These are phyloP conservation scores for Enteromius viviparus DNA, from an alignment of 2,797 vertebrate genomes.

Conservation along the genomic window DNA sequence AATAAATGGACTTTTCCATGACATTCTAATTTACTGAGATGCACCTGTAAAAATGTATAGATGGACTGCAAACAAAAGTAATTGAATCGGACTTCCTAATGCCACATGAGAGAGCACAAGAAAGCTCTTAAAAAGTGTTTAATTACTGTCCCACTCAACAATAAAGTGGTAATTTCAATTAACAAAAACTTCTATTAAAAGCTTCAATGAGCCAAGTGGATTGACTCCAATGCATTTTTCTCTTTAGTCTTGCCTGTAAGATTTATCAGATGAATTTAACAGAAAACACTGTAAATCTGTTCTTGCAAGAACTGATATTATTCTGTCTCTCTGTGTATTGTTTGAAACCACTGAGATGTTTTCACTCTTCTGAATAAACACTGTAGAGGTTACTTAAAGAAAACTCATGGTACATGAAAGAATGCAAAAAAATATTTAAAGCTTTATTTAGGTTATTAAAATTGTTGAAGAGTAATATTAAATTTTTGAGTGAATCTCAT, in stretches of 20 bases:
- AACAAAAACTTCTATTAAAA: not conserved
- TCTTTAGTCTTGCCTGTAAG: not conserved
- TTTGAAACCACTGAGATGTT: not conserved
- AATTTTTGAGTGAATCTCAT: conserved; percentile 25
- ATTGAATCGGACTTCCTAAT: not conserved
- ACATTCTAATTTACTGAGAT: too few relatives aligned
- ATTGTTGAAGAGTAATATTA: conserved; percentile 36
- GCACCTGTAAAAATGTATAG: not conserved
- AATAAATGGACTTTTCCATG: too few relatives aligned
- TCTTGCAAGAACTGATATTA: not conserved
- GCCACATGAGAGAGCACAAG: not conserved
- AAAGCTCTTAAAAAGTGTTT: not conserved
- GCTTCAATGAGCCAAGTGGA: not conserved
- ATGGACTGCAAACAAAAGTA: not conserved
- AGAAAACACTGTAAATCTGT: not conserved
- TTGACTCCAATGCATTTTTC: not conserved
- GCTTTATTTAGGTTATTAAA: conserved; percentile 46
- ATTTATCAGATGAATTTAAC: not conserved
- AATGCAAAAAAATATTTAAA: conserved; percentile 30
- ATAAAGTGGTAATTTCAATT: not conserved
- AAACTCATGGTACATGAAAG: not conserved
- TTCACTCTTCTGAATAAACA: not conserved
- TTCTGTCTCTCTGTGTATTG: not conserved
- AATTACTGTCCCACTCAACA: not conserved
- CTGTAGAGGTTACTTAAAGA: not conserved